Conservation (phyloP, 2,113 vertebrate species). For the Ophthalmolycus amberensis region DNA sequence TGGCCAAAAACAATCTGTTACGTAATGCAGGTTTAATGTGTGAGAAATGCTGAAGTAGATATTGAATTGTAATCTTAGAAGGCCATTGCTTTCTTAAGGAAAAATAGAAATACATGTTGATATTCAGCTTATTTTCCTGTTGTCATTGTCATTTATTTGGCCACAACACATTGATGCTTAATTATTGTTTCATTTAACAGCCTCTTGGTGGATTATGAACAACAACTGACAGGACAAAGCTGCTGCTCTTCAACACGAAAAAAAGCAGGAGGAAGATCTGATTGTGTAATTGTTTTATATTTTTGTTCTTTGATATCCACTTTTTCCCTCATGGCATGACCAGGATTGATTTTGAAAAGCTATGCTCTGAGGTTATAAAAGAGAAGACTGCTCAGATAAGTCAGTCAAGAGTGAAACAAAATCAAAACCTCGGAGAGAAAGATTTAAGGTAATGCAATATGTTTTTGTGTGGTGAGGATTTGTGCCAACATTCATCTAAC, state of each 20-base stretch:
- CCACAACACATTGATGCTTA: conserved; percentile 18
- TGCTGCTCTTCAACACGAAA: conserved; percentile 23
- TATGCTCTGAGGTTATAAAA: conserved; percentile 29
- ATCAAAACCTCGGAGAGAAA: conserved; percentile 29
- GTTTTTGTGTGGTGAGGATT: conserved; percentile 37
- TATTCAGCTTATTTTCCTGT: neutral
- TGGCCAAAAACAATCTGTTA: neutral
- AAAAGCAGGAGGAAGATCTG: conserved; percentile 30
- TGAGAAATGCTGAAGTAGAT: neutral
- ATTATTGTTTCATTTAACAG: conserved; percentile 58
- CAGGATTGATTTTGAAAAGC: conserved; percentile 48
- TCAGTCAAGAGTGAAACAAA: conserved; percentile 27
- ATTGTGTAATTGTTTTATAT: conserved; percentile 20
- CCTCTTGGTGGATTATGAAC: conserved; percentile 84
- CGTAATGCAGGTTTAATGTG: neutral
- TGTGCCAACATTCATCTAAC: conserved; percentile 25
- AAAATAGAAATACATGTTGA: neutral
- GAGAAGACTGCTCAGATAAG: conserved; percentile 28
- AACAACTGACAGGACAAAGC: conserved; percentile 73
- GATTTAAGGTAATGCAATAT: conserved; percentile 44
- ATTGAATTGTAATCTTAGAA: neutral
- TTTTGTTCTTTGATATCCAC: conserved; percentile 50
- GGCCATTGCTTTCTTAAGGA: neutral
- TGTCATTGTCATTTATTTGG: neutral
- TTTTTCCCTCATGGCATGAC: conserved; percentile 55